Evolutionary conservation across 2,113 vertebrate species (phyloP), one percentile per base, ranked within the genome.

Genomic region (Odontophorus gujanensis): DNA sequence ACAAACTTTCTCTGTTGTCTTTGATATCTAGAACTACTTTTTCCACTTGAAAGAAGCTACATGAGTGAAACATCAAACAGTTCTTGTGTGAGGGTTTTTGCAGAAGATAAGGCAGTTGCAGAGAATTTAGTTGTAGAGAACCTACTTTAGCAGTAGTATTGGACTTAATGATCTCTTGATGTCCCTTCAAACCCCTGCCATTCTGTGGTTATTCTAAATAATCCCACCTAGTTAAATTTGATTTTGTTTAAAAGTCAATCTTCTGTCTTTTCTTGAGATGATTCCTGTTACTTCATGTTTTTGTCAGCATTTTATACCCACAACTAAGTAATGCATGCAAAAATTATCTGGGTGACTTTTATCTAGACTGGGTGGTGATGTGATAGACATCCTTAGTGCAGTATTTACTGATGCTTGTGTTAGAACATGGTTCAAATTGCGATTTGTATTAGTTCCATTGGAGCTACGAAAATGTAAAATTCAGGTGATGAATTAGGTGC

Each of bases 1-100:
- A 13, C 59, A 62, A 48, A 11, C 17, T 10, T 7, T 11, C 24
- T 63, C 20, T 0, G 0, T 42, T 76, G 5, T 66, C n/a, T 43
- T 42, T 62, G 24, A 11, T 71, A 7, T 11, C 8, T 76, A 58
- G 63, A 85, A 10, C 38, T 43, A 6, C 18, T 66, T 87, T 69
- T 87, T 80, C 10, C 32, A 30, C 16, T 40, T 16, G 16, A 15
- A 63, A 69, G 38, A 43, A 79, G 43, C 21, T 19, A 1, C 14
- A 16, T 38, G 15, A 11, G 12, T 51, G 10, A 42, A 68, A 61
- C 8, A 42, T 68, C 11, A 73, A 63, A 68, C 16, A 13, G 2
- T 24, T 73, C 40, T 40, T 67, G 2, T 58, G 13, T 42, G 24
- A 5, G 7, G 3, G 1, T 67, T 87, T 75, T 72, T 85, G 22